Percentiles rank a stretch among this genome's conserved stretches.
Evolutionary conservation across 2,113 vertebrate genomes (phyloP).

Genomic region (Nesogale talazaci): DNA sequence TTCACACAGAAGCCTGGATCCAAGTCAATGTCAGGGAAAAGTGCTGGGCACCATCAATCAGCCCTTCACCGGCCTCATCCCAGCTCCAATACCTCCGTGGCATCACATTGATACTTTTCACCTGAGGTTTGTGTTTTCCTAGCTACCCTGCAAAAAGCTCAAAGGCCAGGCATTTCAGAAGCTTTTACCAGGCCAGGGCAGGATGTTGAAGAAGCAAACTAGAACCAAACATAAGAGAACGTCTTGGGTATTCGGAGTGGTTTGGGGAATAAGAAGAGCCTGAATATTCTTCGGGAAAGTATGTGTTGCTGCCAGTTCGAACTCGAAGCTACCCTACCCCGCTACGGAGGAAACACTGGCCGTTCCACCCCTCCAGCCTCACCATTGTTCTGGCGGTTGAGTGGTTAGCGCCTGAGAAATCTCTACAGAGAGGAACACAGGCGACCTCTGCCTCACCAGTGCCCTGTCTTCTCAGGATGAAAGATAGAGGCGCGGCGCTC

Average conservation of each 20-base stretch:
- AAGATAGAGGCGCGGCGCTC: rapidly evolving
- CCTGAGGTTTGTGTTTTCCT: neutral
- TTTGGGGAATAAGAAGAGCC: neutral
- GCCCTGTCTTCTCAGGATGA: neutral
- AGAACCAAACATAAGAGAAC: neutral
- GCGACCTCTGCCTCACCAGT: neutral
- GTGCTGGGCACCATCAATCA: rapidly evolving
- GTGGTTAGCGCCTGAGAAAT: neutral
- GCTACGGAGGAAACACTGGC: too few species aligned
- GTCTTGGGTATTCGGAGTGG: neutral
- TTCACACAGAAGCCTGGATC: rapidly evolving
- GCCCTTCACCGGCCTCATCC: neutral
- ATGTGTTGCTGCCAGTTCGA: too few species aligned
- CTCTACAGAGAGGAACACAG: neutral
- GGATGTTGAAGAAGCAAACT: neutral
- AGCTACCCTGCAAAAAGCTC: neutral
- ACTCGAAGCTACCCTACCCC: too few species aligned
- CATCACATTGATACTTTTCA: neutral
- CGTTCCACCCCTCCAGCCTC: too few species aligned
- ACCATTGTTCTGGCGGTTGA: too few species aligned
- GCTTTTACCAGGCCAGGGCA: neutral
- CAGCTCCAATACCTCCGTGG: neutral
- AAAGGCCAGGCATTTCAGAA: too few species aligned
- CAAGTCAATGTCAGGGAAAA: neutral
- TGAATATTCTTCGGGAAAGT: neutral